These are phyloP conservation scores for Myiotriccus ornatus DNA, from an alignment of 2,797 vertebrate species.

Conservation along the genomic window DNA sequence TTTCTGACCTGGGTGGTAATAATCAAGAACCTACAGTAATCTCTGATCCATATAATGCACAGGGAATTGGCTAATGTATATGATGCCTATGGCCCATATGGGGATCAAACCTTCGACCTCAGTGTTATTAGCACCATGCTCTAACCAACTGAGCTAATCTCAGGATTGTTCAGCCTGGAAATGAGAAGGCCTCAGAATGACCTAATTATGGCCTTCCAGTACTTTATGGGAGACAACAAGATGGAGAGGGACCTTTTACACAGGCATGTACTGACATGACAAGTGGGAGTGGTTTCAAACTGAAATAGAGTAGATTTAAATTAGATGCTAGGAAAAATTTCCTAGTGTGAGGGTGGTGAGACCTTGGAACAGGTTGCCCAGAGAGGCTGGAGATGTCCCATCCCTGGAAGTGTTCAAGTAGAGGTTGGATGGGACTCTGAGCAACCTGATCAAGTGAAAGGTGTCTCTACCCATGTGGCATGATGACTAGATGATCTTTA, in stretches of 20 bases:
- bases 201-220: neutral
- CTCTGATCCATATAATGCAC: neutral
- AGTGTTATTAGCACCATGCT: neutral
- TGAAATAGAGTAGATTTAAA: neutral
- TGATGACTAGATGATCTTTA: neutral
- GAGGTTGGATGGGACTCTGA: neutral
- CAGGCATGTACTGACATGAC: neutral
- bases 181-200: neutral
- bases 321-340: neutral
- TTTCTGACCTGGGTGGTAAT: fast-evolving
- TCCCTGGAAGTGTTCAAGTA: neutral
- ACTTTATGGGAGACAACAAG: neutral
- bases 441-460: neutral
- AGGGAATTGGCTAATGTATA: neutral
- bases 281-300: neutral
- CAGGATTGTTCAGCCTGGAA: neutral
- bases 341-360: too few relatives aligned
- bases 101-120: neutral
- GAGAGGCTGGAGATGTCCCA: neutral
- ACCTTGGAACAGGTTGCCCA: neutral
- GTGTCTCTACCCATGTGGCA: neutral
- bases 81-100: neutral
- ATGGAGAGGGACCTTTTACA: neutral
- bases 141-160: neutral
- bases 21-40: neutral